Base-by-base conservation (phyloP, 2,797 vertebrate genomes). In the Pterois miles region DNA sequence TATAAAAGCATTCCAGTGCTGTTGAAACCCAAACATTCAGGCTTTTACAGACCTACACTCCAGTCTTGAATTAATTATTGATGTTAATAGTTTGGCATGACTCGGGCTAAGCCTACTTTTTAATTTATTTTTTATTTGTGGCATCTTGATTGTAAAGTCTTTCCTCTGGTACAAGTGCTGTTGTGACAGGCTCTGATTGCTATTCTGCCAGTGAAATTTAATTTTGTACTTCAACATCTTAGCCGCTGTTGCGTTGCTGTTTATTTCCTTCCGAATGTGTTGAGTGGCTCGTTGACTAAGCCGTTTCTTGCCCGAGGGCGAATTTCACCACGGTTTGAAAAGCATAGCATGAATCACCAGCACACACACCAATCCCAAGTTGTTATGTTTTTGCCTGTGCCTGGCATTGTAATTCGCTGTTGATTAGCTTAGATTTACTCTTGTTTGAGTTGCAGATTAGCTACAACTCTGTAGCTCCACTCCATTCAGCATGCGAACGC, bases 401-500 rank as follows among this genome's bases (percentile, higher is more conserved):
- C 83, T 82, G n/a, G 80, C 88, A 87, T 92, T 92, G 92, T 93
- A 87, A 94, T 92, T 92, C 75, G 12, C 81, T 40, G 87, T 91
- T 94, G 91, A 94, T 92, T 83, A 92, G 52, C 86, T 88, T 57
- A 88, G 90, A 90, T 93, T 92, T 89, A 92, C 89, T 88, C 84
- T 86, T 88, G 92, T 93, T 95, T 93, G 89, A 94, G 92, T 93
- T 93, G 91, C 86, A 93, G 92, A 93, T 93, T 89, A 94, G 89
- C 85, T 86, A 75, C 85, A 88, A 90, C 82, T 91, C 85, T 84
- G 40, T 59, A 46, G 80, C 90, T 91, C 59, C 65, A 71, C 79
- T 87, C 86, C 77, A 85, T 94, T 88, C 91, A 93, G 85, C 64
- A 86, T 77, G 86, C 89, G 88, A 82, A 90, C 69, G 73, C 86